These are phyloP conservation scores for Rotaria sp. DNA, from an alignment of 2,888 invertebrate genomes.

Conservation along the genomic window DNA sequence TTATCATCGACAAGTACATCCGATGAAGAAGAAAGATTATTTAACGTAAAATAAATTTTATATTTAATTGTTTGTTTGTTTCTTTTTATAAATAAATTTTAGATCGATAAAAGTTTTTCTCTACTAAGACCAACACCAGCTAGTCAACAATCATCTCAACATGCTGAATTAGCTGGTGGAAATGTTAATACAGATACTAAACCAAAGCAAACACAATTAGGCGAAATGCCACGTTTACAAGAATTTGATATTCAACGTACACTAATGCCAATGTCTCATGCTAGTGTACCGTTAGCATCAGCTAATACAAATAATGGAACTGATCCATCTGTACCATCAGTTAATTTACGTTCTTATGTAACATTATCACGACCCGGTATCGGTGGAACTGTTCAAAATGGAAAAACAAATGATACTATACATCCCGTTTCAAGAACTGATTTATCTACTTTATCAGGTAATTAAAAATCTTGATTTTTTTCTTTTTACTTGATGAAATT, in stretches of 20 bases:
- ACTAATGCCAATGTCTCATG: neutral
- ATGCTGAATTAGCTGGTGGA: too few relatives aligned
- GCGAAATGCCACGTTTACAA: neutral
- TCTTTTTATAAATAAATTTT: neutral
- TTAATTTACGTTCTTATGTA: neutral
- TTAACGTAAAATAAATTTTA: neutral
- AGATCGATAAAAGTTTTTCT: neutral
- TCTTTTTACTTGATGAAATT: too few relatives aligned
- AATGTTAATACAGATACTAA: neutral
- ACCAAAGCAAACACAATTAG: neutral
- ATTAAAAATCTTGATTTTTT: neutral
- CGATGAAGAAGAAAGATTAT: neutral
- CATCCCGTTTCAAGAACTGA: neutral
- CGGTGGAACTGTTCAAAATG: neutral
- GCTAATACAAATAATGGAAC: neutral
- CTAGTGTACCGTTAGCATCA: neutral
- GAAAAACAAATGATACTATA: neutral
- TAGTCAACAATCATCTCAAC: neutral
- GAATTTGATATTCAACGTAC: neutral
- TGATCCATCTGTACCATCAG: neutral
- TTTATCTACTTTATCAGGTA: neutral
- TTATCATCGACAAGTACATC: neutral
- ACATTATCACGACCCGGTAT: neutral
- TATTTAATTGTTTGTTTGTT: neutral
- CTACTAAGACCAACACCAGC: neutral